Percentiles rank a stretch among this genome's conserved stretches.
These are phyloP conservation scores for Pristionchus fissidentatus DNA, from an alignment of 2,888 invertebrate species.

Conservation along the genomic window DNA sequence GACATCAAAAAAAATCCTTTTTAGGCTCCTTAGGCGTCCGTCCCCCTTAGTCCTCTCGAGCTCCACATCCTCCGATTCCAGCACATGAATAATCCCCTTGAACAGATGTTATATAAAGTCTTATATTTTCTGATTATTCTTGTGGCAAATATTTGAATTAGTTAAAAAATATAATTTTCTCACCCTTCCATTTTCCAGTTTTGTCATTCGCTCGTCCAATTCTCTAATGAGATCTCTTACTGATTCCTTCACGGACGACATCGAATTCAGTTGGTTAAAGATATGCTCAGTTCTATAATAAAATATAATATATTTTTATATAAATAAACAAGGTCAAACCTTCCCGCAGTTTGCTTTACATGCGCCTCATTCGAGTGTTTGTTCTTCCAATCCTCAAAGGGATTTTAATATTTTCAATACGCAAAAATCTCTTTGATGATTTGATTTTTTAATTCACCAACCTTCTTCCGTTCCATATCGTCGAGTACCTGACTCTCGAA, in stretches of 20 bases:
- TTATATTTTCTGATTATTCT: no score
- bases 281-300: constrained; percentile 18
- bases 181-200: constrained; percentile 12
- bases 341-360: neutral
- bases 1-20: no score
- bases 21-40: no score
- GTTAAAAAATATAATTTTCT: no score
- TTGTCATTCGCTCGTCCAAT: constrained; percentile 23
- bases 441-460: neutral
- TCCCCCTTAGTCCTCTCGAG: no score
- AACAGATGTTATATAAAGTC: no score
- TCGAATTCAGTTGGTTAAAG: neutral
- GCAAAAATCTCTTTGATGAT: neutral
- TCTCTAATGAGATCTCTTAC: constrained; percentile 18
- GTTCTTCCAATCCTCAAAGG: neutral
- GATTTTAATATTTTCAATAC: no score
- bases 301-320: neutral
- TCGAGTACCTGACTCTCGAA: constrained; percentile 36
- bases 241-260: neutral
- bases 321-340: neutral
- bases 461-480: constrained; percentile 32
- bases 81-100: no score
- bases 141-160: neutral
- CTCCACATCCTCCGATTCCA: no score
- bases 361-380: constrained; percentile 4